These are phyloP conservation scores for Sturnira hondurensis DNA, from an alignment of 2,113 vertebrate genomes.

Conservation along the genomic window DNA sequence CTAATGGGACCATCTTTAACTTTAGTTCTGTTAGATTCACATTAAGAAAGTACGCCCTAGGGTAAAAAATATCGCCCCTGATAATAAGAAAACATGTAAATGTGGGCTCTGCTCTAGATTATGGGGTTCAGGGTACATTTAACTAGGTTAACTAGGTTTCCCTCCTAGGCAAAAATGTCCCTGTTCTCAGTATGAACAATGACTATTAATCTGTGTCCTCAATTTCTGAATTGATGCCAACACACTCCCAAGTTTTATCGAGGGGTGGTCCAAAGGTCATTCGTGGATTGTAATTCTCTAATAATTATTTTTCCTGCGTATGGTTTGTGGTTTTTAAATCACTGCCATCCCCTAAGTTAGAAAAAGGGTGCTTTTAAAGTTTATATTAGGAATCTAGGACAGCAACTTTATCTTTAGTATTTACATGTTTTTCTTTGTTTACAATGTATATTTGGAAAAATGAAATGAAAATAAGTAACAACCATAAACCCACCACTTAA, in stretches of 20 bases:
- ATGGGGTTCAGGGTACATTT: not conserved
- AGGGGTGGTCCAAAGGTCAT: not conserved
- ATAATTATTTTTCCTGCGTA: not conserved
- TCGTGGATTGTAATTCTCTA: not conserved
- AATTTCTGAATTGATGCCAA: not conserved
- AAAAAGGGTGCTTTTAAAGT: not conserved
- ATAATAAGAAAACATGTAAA: not conserved
- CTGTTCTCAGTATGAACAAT: not conserved
- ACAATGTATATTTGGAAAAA: constrained; percentile 7
- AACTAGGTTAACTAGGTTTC: not conserved
- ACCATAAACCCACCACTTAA: not conserved
- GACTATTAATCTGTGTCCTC: not conserved
- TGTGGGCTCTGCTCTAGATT: not conserved
- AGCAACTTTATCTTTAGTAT: not conserved
- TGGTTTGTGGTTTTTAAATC: not conserved
- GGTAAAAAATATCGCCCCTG: not conserved
- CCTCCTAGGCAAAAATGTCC: not conserved
- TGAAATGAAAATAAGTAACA: not conserved
- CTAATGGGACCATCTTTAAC: not conserved
- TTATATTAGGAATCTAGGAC: not conserved
- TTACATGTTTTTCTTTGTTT: not conserved
- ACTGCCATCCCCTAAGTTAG: not conserved
- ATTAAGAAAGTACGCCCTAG: not conserved
- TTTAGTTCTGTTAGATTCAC: not conserved
- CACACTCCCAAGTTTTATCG: not conserved